Conservation (phyloP, 2,888 invertebrate species). For the Willowsia nigromaculata region DNA sequence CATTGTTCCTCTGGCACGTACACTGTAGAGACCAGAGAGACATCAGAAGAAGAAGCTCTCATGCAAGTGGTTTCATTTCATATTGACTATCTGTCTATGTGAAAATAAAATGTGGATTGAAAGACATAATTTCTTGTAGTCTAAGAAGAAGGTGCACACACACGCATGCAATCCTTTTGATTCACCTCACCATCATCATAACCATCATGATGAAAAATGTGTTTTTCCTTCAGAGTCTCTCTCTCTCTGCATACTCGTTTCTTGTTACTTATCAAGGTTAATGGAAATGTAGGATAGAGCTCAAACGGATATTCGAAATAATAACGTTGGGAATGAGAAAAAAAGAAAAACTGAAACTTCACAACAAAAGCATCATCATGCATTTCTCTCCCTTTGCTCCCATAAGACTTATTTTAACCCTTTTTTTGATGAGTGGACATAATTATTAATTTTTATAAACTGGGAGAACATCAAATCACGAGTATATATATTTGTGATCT, state of each 20-base stretch:
- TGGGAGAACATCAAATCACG: neutral
- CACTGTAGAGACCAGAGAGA: no score
- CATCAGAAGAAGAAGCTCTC: no score
- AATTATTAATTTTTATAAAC: neutral
- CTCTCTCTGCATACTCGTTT: neutral
- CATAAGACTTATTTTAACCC: neutral
- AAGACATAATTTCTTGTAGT: constrained; percentile 1
- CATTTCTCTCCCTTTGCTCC: neutral
- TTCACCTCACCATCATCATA: constrained; percentile 15
- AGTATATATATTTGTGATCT: no score
- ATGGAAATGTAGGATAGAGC: constrained; percentile 59
- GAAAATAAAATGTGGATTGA: neutral
- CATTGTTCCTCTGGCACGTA: constrained; percentile 29
- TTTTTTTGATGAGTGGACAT: neutral
- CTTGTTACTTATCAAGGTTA: constrained; percentile 56
- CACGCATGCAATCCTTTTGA: constrained; percentile 41
- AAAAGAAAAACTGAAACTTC: constrained; percentile 53
- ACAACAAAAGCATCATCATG: constrained; percentile 8
- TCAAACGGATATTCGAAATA: constrained; percentile 65
- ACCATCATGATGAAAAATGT: neutral
- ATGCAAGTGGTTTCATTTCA: no score
- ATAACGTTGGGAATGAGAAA: constrained; percentile 65
- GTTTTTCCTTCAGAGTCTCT: neutral
- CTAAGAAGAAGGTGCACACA: constrained; percentile 43
- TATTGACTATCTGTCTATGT: neutral